These are phyloP conservation scores for Styela plicata DNA, from an alignment of 23 tunicate genomes.

Conservation along the genomic window DNA sequence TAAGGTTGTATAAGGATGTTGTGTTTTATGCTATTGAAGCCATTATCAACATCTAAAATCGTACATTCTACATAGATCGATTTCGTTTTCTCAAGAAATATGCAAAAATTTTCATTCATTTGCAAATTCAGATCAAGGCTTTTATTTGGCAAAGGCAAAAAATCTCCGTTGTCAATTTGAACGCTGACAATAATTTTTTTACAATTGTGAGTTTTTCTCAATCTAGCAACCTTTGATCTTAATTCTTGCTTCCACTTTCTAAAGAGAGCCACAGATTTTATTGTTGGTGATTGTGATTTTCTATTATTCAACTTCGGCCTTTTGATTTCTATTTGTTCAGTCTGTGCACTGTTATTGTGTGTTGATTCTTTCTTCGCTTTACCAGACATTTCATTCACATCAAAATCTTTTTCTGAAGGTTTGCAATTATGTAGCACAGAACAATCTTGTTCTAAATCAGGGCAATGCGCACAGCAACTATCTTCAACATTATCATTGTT, in stretches of 20 bases:
- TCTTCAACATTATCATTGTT: not conserved
- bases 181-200: not conserved
- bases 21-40: not conserved
- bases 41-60: not conserved
- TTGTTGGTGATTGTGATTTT: not conserved
- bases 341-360: not conserved
- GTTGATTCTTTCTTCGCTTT: not conserved
- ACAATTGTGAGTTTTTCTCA: not conserved
- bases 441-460: too few relatives aligned
- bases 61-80: not conserved
- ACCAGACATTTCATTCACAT: not conserved
- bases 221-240: too few relatives aligned
- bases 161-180: not conserved
- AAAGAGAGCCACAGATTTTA: not conserved
- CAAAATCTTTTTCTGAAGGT: not conserved
- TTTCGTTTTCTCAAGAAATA: not conserved
- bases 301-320: not conserved
- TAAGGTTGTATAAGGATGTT: not conserved
- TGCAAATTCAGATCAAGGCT: not conserved
- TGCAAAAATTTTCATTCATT: not conserved
- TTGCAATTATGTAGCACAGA: too few relatives aligned
- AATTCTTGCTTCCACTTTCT: not conserved
- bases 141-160: not conserved
- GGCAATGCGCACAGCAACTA: too few relatives aligned
- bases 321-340: not conserved